A percentile compares a stretch with the other conserved stretches of the same genome.
Conservation (phyloP, 1,140 invertebrate species). For the Papilio polytes region DNA sequence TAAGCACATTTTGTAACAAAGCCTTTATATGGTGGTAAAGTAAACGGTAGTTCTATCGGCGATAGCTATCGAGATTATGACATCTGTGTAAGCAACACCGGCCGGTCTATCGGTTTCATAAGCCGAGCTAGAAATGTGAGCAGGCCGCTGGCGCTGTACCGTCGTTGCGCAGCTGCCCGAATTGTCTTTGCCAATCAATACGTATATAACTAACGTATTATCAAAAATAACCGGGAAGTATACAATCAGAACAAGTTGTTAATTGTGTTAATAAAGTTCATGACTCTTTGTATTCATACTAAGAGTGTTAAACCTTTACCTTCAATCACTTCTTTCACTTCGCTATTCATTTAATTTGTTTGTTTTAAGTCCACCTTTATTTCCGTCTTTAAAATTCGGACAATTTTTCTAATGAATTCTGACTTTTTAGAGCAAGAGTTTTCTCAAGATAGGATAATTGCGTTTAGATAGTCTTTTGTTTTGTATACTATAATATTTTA, state of each 20-base stretch:
- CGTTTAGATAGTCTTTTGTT: too few species aligned
- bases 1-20: not conserved
- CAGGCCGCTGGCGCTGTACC: slow-evolving; percentile 31
- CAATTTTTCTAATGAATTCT: too few species aligned
- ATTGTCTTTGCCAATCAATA: slow-evolving; percentile 11
- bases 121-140: slow-evolving; percentile 50
- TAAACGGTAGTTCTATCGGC: slow-evolving; percentile 22
- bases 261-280: not conserved
- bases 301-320: not conserved
- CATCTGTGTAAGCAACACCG: slow-evolving; percentile 51
- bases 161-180: slow-evolving; percentile 43
- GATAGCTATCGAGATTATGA: slow-evolving; percentile 39
- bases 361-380: too few species aligned
- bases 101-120: slow-evolving; percentile 53
- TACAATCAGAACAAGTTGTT: not conserved
- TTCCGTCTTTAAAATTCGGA: too few species aligned
- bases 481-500: too few species aligned
- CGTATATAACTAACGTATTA: not conserved
- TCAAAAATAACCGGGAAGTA: slow-evolving; percentile 12
- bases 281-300: not conserved
- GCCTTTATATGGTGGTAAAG: not conserved
- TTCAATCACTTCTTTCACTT: too few species aligned
- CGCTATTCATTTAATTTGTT: too few species aligned
- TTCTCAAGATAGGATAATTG: too few species aligned
- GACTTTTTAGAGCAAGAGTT: too few species aligned